These are phyloP conservation scores for Callithrix jacchus DNA, from an alignment of 2,113 vertebrate genomes.

Conservation along the genomic window DNA sequence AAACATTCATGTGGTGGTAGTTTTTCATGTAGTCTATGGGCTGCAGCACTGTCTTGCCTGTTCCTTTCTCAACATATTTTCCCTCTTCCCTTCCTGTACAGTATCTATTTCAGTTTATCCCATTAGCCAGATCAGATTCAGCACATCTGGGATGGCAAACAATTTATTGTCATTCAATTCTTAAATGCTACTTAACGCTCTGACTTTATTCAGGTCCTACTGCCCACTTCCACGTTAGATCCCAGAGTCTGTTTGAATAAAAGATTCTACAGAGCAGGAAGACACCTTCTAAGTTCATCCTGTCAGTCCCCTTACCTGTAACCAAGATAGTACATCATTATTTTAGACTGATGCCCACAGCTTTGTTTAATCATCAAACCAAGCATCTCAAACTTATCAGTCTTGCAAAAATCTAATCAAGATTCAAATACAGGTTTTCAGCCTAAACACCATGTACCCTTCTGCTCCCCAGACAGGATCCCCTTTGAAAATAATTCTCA, in stretches of 20 bases:
- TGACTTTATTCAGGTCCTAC: constrained; percentile 82
- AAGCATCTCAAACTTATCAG: not conserved
- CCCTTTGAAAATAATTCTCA: constrained; percentile 38
- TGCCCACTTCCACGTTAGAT: constrained; percentile 56
- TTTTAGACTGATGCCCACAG: not conserved
- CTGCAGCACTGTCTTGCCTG: constrained; percentile 52
- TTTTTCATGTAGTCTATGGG: constrained; percentile 50
- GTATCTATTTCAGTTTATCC: constrained; percentile 91
- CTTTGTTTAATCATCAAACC: not conserved
- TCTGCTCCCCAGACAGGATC: constrained; percentile 30
- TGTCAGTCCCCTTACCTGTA: not conserved
- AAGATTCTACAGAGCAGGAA: constrained; percentile 22
- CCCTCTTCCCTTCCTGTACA: constrained; percentile 76
- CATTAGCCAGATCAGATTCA: constrained; percentile 86
- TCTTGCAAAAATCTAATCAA: constrained; percentile 14
- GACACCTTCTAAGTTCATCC: not conserved
- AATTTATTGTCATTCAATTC: constrained; percentile 88
- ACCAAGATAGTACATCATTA: constrained; percentile 12
- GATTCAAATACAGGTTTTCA: constrained; percentile 20
- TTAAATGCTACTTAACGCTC: constrained; percentile 76
- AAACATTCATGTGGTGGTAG: constrained; percentile 36
- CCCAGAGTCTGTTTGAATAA: constrained; percentile 32
- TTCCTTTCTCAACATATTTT: constrained; percentile 77
- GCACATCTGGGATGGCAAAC: constrained; percentile 88
- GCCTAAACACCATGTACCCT: not conserved